Evolutionary conservation across 2,797 vertebrate species (phyloP), one percentile per base, ranked within the genome.

Genomic region (Hippoglossus hippoglossus): DNA sequence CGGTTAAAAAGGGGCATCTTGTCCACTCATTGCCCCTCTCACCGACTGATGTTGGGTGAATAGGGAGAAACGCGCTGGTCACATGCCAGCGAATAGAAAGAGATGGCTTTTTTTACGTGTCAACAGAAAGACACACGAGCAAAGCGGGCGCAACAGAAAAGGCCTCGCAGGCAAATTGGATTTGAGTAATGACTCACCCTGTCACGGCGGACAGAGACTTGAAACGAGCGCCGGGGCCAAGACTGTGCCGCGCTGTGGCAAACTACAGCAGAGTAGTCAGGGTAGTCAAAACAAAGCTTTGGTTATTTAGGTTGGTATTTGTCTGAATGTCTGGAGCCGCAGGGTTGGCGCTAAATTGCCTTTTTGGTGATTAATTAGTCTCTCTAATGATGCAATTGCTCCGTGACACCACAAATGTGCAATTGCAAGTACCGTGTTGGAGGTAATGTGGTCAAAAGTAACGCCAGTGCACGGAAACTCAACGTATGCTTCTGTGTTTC

Each of bases 101-200:
- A 78, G 59, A 83, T 77, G 60, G 80, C 64, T 81, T 82, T 88
- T 84, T 77, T 70, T 78, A 19, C 18, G 75, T 77, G 82, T 88
- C 74, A 84, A 87, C 77, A 85, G 77, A 89, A 83, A 89, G 88
- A 91, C 83, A 84, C 86, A 88, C 15, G 89, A 87, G 85, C 71
- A 82, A 85, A 82, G 83, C 67, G 74, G 71, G 72, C 73, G 72
- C 73, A 82, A 82, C 80, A 87, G 77, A 86, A 86, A 54, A 54
- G 84, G 7, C 24, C 85, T 90, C 3, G 82, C 83, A 84, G 88
- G 89, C 86, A 90, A 90, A 90, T 90, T 91, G 82, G 82, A 89
- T 93, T 88, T 92, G 88, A 92, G 87, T 90, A 91, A 92, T 90
- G 90, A 88, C 79, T 91, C 83, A 81, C 70, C 80, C 82, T 80